Evolutionary conservation across 2,797 vertebrate species (phyloP), one percentile per base, ranked within the genome.

Genomic region (Craterocephalus amniculus): DNA sequence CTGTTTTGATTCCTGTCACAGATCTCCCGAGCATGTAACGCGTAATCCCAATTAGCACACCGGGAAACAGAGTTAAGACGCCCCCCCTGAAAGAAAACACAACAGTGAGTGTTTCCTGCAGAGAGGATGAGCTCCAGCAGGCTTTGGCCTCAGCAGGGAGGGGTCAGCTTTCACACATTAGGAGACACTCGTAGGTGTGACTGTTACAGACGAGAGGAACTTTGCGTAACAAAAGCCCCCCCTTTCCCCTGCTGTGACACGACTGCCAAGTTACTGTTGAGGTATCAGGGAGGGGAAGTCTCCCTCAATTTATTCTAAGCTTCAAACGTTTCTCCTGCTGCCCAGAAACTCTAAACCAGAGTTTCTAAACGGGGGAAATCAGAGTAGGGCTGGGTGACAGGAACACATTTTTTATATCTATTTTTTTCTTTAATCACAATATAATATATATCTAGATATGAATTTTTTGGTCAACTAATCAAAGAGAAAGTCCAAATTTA

Each of bases 141-240:
- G 70, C 45, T 61, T 20, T 71, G 38, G 38, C 20, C 48, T 2
- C n/a, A 1, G 59, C 3, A 34, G 0, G 26, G 2, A 31, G 73
- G 22, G n/a, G 85, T 85, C 79, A 81, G 71, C 58, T 85, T 80
- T 88, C 78, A 83, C 85, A 78, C 86, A 84, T 88, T 87, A 88
- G 74, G 58, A 79, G 77, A 80, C 72, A 45, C 64, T 83, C 51
- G 63, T 61, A 88, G 83, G 87, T 87, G 88, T 90, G 80, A 86
- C 63, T 5, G 36, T 1, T 27, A 26, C 58, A 85, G 77, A 79
- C 63, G 56, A 40, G 3, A 58, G 24, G 0, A 26, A 5, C 61
- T 84, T 78, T 82, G 78, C 43, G 31, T 85, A 67, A 89, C 83
- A 88, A 89, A 80, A 63, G 73, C n/a, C 35, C 48, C 65, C 59